phyloP scores from a whole-genome alignment of 2,797 vertebrate genomes.

The Gephyroberyx darwinii region DNA sequence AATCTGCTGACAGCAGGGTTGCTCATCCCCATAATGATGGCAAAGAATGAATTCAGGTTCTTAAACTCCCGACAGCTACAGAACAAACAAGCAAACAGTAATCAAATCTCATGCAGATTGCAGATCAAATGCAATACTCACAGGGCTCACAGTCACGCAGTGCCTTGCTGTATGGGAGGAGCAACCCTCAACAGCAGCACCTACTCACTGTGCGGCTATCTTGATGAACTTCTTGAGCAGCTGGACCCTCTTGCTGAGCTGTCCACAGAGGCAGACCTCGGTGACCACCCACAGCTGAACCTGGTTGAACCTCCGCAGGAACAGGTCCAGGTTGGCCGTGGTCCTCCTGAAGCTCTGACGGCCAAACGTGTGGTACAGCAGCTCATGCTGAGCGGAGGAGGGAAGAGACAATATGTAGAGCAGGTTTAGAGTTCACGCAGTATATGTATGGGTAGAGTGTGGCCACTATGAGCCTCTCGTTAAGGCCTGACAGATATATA shows the following conservation, averaged over 20 bases:
- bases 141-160: neutral
- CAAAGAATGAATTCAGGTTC: constrained; percentile 98
- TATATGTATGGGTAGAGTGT: no score
- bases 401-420: neutral
- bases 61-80: constrained; percentile 96
- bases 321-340: constrained; percentile 95
- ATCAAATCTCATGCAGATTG: no score
- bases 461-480: no score
- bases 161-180: neutral
- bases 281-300: constrained; percentile 98
- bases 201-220: constrained; percentile 97
- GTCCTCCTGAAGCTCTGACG: constrained; percentile 94
- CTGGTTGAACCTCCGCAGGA: constrained; percentile 97
- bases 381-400: constrained; percentile 84
- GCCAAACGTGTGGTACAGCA: constrained; percentile 97
- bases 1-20: constrained; percentile 97
- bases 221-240: constrained; percentile 99
- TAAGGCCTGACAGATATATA: no score
- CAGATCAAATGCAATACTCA: no score
- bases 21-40: constrained; percentile 98
- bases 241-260: constrained; percentile 97
- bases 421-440: constrained; percentile 29
- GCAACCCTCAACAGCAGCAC: no score
- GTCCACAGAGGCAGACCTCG: constrained; percentile 93
- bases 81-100: constrained; percentile 1